Evolutionary conservation across 2,113 vertebrate genomes (phyloP).

Genomic region (Papio anubis): DNA sequence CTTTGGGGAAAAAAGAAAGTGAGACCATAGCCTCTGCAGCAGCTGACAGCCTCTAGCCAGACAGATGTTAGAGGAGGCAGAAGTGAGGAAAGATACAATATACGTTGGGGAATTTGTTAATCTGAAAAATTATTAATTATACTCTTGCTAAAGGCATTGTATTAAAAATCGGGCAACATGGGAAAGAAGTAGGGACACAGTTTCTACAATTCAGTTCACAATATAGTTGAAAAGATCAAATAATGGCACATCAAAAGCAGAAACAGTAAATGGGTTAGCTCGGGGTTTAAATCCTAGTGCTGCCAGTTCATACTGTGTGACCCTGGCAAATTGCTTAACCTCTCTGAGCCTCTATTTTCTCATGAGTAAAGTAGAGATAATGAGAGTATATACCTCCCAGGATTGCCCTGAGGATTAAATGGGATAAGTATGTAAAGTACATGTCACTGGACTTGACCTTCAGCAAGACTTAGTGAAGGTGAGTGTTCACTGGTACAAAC

Average conservation of each 20-base stretch:
- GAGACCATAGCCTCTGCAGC: neutral
- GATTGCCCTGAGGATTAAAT: neutral
- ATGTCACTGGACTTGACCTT: neutral
- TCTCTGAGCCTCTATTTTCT: neutral
- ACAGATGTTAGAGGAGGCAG: neutral
- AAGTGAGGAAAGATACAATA: neutral
- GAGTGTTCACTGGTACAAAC: neutral
- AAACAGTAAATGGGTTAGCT: neutral
- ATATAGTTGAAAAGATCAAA: neutral
- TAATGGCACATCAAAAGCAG: neutral
- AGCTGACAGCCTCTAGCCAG: neutral
- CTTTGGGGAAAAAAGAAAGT: neutral
- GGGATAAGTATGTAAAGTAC: neutral
- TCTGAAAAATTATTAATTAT: neutral
- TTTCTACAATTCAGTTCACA: neutral
- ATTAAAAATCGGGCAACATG: neutral
- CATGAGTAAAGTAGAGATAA: neutral
- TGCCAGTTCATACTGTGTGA: neutral
- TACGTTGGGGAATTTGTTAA: neutral
- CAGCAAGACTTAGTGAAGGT: neutral
- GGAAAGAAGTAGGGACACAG: neutral
- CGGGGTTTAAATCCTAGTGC: neutral
- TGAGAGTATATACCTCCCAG: neutral
- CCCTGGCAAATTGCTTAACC: neutral
- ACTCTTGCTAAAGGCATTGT: neutral